phyloP scores from a whole-genome alignment of 1,140 invertebrate genomes.

The Macrobrachium rosenbergii region DNA sequence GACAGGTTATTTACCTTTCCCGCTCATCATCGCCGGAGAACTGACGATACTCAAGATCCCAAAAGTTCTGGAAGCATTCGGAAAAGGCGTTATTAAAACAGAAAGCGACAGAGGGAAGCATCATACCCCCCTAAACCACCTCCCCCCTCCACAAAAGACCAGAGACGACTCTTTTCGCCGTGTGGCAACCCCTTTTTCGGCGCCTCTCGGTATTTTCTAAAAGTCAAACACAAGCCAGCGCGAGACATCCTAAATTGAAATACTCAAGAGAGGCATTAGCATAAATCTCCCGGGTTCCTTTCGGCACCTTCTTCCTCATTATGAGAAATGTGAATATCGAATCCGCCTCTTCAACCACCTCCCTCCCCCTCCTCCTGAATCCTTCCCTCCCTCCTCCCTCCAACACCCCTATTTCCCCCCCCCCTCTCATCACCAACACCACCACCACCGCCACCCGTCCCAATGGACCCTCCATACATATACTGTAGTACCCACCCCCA shows the following conservation, averaged over 20 bases:
- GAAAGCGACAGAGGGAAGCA: no score
- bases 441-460: neutral
- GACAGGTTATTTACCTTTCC: neutral
- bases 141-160: no score
- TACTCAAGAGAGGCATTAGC: conserved; percentile 49
- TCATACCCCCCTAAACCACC: no score
- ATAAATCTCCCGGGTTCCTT: conserved; percentile 51
- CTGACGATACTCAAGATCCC: no score
- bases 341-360: neutral
- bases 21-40: no score
- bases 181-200: neutral
- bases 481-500: neutral
- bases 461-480: neutral
- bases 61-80: no score
- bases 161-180: neutral
- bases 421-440: neutral
- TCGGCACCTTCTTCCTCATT: conserved; percentile 44
- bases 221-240: conserved; percentile 49
- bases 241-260: conserved; percentile 57
- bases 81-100: no score
- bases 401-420: neutral
- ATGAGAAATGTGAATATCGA: conserved; percentile 13
- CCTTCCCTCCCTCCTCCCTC: neutral
- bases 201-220: conserved; percentile 37
- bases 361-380: neutral